Percentiles rank a stretch among this genome's conserved stretches.
Evolutionary conservation across 2,113 vertebrate genomes (phyloP).

Genomic region (Tragelaphus buxtoni): DNA sequence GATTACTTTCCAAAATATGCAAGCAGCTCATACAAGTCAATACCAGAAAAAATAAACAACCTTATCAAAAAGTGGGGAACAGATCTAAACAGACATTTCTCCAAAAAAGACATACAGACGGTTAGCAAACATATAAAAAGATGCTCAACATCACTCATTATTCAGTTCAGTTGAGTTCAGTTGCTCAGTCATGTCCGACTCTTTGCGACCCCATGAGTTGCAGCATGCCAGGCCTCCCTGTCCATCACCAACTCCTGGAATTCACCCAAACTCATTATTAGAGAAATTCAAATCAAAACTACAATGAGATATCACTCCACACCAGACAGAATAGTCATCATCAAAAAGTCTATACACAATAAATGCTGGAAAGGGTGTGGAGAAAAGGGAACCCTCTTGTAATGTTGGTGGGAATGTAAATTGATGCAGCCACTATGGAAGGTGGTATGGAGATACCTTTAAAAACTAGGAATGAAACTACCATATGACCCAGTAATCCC

Average conservation of each 20-base stretch:
- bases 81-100: not conserved
- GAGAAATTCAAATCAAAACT: not conserved
- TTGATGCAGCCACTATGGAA: not conserved
- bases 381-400: not conserved
- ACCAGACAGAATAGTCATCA: not conserved
- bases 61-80: not conserved
- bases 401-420: not conserved
- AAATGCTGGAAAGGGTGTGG: not conserved
- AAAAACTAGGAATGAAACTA: not conserved
- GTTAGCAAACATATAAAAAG: not conserved
- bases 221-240: too few relatives aligned
- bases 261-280: not conserved
- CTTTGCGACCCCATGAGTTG: rapidly evolving
- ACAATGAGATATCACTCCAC: not conserved
- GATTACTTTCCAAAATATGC: not conserved
- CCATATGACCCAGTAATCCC: not conserved
- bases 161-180: not conserved
- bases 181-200: too few relatives aligned
- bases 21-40: not conserved
- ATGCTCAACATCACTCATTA: not conserved
- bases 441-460: not conserved
- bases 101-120: not conserved
- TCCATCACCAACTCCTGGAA: too few relatives aligned
- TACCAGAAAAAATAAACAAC: not conserved
- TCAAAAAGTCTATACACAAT: not conserved